A percentile compares a stretch with the other conserved stretches of the same genome.
These are phyloP conservation scores for Echinops telfairi DNA, from an alignment of 2,113 vertebrate species.

Conservation along the genomic window DNA sequence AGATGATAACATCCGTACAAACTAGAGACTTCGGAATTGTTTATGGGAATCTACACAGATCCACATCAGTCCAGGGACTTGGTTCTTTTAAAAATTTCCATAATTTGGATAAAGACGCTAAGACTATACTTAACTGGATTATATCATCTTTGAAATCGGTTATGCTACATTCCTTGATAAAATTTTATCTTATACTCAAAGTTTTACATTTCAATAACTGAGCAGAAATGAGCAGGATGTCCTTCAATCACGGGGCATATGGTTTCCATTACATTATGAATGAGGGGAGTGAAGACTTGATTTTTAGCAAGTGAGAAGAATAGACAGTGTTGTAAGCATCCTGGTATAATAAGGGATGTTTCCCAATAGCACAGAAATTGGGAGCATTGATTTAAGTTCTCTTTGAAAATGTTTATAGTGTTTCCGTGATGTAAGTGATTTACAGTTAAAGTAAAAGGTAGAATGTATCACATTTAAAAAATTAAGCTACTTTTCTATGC, in stretches of 20 bases:
- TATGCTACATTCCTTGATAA: conserved; percentile 35
- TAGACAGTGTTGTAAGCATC: neutral
- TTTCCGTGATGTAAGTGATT: neutral
- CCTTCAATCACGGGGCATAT: neutral
- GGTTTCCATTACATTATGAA: neutral
- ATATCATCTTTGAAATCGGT: neutral
- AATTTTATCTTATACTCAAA: neutral
- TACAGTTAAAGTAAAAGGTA: conserved; percentile 38
- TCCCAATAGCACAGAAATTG: neutral
- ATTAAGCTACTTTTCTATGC: neutral
- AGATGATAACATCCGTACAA: conserved; percentile 45
- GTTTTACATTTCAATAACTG: neutral
- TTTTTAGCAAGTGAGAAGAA: neutral
- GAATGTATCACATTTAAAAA: neutral
- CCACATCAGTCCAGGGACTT: neutral
- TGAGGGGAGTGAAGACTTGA: neutral
- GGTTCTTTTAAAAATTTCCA: neutral
- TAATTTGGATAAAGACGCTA: neutral
- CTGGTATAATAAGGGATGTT: neutral
- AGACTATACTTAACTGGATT: conserved; percentile 27
- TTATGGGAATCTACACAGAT: conserved; percentile 29
- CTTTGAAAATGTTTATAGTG: neutral
- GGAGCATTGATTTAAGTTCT: conserved; percentile 32
- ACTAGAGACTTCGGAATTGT: conserved; percentile 59
- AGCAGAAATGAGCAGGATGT: neutral